phyloP scores from a whole-genome alignment of 2,888 invertebrate genomes.

The Baronia brevicornis region DNA sequence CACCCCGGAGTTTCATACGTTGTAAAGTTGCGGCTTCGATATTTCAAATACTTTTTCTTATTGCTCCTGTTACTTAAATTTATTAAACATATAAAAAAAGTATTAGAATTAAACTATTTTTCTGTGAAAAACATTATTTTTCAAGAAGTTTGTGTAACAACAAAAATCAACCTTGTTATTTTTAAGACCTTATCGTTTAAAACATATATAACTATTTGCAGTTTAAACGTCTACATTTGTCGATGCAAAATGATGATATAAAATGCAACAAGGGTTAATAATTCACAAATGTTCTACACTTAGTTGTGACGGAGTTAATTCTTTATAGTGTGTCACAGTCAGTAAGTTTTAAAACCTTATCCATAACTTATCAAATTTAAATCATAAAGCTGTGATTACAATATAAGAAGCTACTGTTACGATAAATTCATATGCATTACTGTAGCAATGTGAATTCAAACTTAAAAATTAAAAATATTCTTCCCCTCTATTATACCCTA shows the following conservation, averaged over 20 bases:
- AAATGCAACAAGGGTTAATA: constrained; percentile 72
- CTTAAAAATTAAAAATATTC: constrained; percentile 57
- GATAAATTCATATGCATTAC: constrained; percentile 53
- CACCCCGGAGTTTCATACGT: no score
- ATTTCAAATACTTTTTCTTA: no score
- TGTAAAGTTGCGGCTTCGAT: no score
- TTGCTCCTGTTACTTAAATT: no score
- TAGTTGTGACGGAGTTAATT: constrained; percentile 72
- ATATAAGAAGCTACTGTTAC: constrained; percentile 68
- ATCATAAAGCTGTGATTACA: constrained; percentile 69
- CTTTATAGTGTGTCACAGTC: constrained; percentile 64
- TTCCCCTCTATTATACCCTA: constrained; percentile 46
- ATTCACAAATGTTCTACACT: constrained; percentile 62
- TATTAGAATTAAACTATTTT: no score
- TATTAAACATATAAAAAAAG: no score
- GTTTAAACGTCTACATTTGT: constrained; percentile 68
- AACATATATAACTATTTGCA: constrained; percentile 74
- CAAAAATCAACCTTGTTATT: constrained; percentile 76
- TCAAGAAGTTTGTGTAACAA: constrained; percentile 74
- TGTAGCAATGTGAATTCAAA: constrained; percentile 59
- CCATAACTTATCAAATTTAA: constrained; percentile 49
- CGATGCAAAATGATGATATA: constrained; percentile 70
- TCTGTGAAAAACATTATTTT: no score
- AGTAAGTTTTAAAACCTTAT: constrained; percentile 57
- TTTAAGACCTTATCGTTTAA: constrained; percentile 71